These are phyloP conservation scores for Ceramica pisi DNA, from an alignment of 2,888 invertebrate genomes.

Conservation along the genomic window DNA sequence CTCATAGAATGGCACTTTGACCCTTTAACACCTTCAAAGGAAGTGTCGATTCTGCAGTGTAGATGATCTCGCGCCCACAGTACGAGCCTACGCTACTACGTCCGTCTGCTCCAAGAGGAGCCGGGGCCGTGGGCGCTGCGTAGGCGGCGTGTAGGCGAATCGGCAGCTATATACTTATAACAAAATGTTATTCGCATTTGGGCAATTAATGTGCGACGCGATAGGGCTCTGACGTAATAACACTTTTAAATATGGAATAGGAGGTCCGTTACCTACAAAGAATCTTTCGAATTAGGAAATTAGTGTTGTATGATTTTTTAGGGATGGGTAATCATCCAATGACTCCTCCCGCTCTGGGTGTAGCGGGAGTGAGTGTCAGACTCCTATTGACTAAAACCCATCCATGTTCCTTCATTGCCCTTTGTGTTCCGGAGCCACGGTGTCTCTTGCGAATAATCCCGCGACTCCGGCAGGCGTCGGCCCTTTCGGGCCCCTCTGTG, in stretches of 20 bases:
- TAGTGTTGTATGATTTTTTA: no score
- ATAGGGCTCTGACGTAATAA: conserved; percentile 72
- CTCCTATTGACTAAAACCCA: no score
- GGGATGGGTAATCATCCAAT: no score
- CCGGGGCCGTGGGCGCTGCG: conserved; percentile 69
- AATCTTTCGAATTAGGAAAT: not conserved
- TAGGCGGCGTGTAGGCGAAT: conserved; percentile 76
- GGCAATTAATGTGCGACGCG: conserved; percentile 80
- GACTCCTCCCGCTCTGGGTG: no score
- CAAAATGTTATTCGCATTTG: conserved; percentile 79
- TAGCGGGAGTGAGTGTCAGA: no score
- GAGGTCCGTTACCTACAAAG: conserved; percentile 39
- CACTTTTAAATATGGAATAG: conserved; percentile 47
- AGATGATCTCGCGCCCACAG: conserved; percentile 58
- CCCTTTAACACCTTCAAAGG: not conserved
- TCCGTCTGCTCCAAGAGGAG: conserved; percentile 72
- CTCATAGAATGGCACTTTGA: not conserved
- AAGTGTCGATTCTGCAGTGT: conserved; percentile 48
- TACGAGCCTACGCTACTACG: conserved; percentile 80
- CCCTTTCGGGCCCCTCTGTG: no score
- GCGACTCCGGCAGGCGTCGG: no score
- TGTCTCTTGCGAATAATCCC: no score
- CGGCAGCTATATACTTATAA: conserved; percentile 74
- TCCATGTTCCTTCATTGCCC: no score
- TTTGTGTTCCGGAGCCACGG: no score